Percentiles rank a stretch among this genome's conserved stretches.
Conservation (phyloP, 2,113 vertebrate species). For the Brienomyrus longianalis region DNA sequence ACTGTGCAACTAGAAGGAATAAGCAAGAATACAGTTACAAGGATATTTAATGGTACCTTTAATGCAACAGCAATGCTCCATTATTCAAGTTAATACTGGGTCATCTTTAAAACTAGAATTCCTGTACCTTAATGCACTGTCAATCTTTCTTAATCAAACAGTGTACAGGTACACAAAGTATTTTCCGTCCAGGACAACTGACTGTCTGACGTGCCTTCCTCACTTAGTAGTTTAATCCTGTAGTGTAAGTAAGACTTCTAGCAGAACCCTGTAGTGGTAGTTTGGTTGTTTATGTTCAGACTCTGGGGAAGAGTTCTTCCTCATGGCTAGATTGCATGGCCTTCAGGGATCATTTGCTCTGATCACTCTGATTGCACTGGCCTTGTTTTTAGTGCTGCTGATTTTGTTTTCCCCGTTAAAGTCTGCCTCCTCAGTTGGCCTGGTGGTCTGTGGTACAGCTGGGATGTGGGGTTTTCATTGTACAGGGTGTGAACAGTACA, state of each 20-base stretch:
- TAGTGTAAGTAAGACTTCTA: not conserved
- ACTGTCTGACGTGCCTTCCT: not conserved
- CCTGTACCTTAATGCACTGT: not conserved
- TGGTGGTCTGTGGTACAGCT: not conserved
- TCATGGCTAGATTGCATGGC: not conserved
- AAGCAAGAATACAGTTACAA: not conserved
- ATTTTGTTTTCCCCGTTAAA: not conserved
- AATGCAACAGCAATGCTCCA: not conserved
- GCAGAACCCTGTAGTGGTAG: not conserved
- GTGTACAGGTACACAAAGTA: not conserved
- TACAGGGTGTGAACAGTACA: constrained; percentile 3
- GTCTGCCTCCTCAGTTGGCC: not conserved
- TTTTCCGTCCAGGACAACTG: not conserved
- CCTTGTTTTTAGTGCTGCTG: not conserved
- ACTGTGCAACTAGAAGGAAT: too few relatives aligned
- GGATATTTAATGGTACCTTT: not conserved
- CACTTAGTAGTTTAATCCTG: not conserved
- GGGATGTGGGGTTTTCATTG: not conserved
- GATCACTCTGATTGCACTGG: not conserved
- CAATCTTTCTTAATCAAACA: not conserved
- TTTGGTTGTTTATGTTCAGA: not conserved
- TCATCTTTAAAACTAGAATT: not conserved
- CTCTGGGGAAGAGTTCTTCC: not conserved
- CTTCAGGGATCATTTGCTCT: not conserved
- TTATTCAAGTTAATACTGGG: not conserved